phyloP scores from a whole-genome alignment of 2,888 invertebrate species.

The Aphidius colemani region DNA sequence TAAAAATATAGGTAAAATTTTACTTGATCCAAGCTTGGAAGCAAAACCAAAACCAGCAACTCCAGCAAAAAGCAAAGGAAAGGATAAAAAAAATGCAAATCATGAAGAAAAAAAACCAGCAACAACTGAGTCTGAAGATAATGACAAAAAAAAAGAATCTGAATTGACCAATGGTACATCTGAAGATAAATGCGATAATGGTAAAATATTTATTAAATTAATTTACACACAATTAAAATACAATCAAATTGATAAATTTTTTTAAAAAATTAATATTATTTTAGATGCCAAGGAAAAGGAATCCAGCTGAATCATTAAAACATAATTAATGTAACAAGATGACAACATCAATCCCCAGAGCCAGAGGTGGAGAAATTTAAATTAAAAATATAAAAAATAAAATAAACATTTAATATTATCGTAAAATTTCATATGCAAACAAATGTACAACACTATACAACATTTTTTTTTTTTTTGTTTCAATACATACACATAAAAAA shows the following conservation, averaged over 20 bases:
- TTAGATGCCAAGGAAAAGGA: conserved; percentile 74
- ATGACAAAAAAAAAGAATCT: conserved; percentile 62
- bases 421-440: conserved; percentile 13
- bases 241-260: neutral
- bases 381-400: conserved; percentile 19
- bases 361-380: conserved; percentile 38
- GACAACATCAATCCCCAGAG: conserved; percentile 38
- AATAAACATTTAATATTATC: conserved; percentile 28
- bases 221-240: too few relatives aligned
- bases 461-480: neutral
- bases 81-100: conserved; percentile 74
- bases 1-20: conserved; percentile 87
- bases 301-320: conserved; percentile 67
- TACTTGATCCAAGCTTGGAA: conserved; percentile 79
- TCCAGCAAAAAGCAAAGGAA: conserved; percentile 75
- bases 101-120: conserved; percentile 69
- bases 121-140: conserved; percentile 61
- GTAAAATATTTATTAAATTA: conserved; percentile 43
- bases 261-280: neutral
- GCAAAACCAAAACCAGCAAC: conserved; percentile 81
- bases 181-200: conserved; percentile 62
- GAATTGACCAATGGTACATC: conserved; percentile 63
- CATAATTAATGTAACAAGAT: conserved; percentile 33
- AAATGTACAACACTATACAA: neutral
- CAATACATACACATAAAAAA: neutral